Percentiles rank a stretch among this genome's conserved stretches.
phyloP scores from a whole-genome alignment of 2,797 vertebrate species.

The Syngnathus rostellatus region DNA sequence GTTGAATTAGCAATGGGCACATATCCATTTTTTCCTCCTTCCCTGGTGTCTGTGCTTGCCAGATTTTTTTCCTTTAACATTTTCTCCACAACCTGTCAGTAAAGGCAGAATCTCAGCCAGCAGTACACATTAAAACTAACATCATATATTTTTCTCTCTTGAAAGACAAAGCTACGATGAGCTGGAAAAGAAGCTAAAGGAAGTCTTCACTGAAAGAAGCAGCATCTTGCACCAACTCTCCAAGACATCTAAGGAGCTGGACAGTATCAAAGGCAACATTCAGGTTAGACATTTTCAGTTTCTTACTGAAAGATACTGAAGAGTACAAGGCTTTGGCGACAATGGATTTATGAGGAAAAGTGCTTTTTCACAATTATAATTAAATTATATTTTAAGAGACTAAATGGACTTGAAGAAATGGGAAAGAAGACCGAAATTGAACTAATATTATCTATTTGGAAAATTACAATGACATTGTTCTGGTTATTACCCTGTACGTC shows the following conservation, averaged over 20 bases:
- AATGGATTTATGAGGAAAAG: conserved; percentile 3
- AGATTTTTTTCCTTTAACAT: conserved; percentile 33
- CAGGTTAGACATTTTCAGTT: conserved; percentile 71
- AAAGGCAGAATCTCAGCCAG: conserved; percentile 28
- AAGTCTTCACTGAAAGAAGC: conserved; percentile 89
- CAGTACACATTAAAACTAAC: conserved; percentile 28
- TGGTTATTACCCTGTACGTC: not conserved
- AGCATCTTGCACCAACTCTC: conserved; percentile 88
- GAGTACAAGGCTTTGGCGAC: conserved; percentile 14
- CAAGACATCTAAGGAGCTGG: conserved; percentile 88
- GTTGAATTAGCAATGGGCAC: conserved; percentile 28
- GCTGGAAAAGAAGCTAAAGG: conserved; percentile 89
- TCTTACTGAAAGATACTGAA: conserved; percentile 26
- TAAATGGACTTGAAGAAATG: not conserved
- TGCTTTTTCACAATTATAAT: too few relatives aligned
- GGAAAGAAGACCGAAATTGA: not conserved
- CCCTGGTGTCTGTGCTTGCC: conserved; percentile 27
- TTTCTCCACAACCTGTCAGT: conserved; percentile 38
- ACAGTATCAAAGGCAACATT: conserved; percentile 91
- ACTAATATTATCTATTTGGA: not conserved
- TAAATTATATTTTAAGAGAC: not conserved
- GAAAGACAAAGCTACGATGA: conserved; percentile 88
- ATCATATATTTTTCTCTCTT: conserved; percentile 37
- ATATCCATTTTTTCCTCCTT: not conserved
- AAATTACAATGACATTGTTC: too few relatives aligned